Evolutionary conservation across 2,888 invertebrate genomes (phyloP).

Genomic region (Oxyteleia sp.): DNA sequence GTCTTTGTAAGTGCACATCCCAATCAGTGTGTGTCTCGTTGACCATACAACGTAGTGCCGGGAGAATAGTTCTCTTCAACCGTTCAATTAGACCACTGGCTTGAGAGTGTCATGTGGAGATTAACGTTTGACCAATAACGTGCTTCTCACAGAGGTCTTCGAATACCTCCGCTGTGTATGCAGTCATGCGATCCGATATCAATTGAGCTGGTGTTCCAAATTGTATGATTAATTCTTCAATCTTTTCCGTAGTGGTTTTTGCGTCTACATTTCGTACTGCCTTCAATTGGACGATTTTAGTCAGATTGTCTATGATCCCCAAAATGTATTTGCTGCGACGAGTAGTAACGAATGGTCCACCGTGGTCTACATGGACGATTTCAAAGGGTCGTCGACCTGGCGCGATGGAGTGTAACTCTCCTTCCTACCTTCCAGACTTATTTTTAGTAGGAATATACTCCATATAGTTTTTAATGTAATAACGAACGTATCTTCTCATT

Average conservation of each 20-base stretch:
- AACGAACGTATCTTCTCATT: not conserved
- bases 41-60: not conserved
- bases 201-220: constrained; percentile 72
- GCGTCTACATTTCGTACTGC: constrained; percentile 64
- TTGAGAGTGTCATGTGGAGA: constrained; percentile 67
- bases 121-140: constrained; percentile 57
- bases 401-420: not conserved
- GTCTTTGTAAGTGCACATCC: not conserved
- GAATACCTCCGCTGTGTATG: constrained; percentile 64
- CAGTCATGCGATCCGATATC: constrained; percentile 64
- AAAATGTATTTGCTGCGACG: constrained; percentile 63
- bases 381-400: not conserved
- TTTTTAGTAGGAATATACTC: constrained; percentile 2
- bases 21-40: not conserved
- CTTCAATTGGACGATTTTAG: constrained; percentile 59
- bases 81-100: constrained; percentile 64
- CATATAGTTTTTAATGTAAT: not conserved
- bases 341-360: constrained; percentile 62
- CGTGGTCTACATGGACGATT: constrained; percentile 61
- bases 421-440: not conserved
- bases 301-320: constrained; percentile 64
- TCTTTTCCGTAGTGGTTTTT: constrained; percentile 24
- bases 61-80: not conserved
- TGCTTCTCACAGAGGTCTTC: constrained; percentile 53
- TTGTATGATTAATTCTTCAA: constrained; percentile 68